Conservation (phyloP, 2,113 vertebrate species). For the Myrmecophaga tridactyla region DNA sequence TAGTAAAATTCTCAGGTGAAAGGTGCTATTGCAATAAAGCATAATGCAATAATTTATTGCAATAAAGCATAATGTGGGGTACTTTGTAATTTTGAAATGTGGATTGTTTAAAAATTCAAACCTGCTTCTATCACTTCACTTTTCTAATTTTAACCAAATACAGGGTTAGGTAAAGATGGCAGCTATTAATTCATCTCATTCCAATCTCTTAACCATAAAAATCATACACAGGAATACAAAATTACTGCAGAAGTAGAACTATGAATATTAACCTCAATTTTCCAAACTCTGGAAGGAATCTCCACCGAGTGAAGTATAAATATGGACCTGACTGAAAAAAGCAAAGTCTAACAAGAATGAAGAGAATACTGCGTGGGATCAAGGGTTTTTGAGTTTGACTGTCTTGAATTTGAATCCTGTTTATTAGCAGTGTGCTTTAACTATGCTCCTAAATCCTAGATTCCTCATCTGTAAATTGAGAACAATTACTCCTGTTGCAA, state of each 20-base stretch:
- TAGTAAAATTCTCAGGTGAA: not conserved
- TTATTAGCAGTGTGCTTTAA: not conserved
- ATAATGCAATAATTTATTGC: not conserved
- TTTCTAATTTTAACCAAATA: constrained; percentile 24
- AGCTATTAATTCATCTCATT: not conserved
- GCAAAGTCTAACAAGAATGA: not conserved
- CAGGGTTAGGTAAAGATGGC: not conserved
- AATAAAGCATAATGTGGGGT: not conserved
- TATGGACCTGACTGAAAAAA: not conserved
- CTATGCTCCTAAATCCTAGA: not conserved
- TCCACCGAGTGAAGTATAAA: not conserved
- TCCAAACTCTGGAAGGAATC: not conserved
- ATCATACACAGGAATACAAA: not conserved
- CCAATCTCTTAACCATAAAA: constrained; percentile 4
- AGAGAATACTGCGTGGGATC: not conserved
- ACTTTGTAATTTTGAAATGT: not conserved
- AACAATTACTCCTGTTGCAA: not conserved
- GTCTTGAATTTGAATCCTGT: not conserved
- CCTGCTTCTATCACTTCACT: not conserved
- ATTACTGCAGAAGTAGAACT: not conserved
- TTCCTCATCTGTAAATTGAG: not conserved
- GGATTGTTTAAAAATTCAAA: not conserved
- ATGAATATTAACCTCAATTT: not conserved
- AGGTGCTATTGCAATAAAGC: not conserved
- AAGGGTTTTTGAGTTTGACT: not conserved